Evolutionary conservation across 2,113 vertebrate genomes (phyloP).

Genomic region (Bos javanicus): DNA sequence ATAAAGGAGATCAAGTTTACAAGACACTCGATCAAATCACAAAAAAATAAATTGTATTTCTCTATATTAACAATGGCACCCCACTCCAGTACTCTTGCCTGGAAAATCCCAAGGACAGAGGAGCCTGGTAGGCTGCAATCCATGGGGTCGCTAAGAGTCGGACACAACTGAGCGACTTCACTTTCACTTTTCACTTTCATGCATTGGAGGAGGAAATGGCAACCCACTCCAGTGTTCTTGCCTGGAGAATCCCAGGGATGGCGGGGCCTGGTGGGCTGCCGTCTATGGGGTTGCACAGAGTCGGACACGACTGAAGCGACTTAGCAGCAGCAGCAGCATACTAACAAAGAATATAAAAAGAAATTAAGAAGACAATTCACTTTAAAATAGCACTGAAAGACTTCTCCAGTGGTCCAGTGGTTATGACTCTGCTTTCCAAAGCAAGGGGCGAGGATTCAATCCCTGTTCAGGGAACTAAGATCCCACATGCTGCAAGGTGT

Average conservation of each 20-base stretch:
- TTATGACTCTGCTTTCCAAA: neutral
- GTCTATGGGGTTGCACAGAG: too few relatives aligned
- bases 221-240: too few relatives aligned
- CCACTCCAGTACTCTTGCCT: too few relatives aligned
- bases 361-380: neutral
- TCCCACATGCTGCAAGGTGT: neutral
- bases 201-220: too few relatives aligned
- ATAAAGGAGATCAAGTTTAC: neutral
- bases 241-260: too few relatives aligned
- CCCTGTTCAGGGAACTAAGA: neutral
- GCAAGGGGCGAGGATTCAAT: neutral
- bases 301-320: too few relatives aligned
- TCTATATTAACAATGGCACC: neutral
- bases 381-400: neutral
- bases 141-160: too few relatives aligned
- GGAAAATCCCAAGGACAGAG: too few relatives aligned
- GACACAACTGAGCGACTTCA: too few relatives aligned
- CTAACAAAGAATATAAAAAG: neutral
- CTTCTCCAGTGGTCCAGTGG: neutral
- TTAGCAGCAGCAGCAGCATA: neutral
- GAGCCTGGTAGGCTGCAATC: too few relatives aligned
- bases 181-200: too few relatives aligned
- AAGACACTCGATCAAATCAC: neutral
- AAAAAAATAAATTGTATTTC: neutral
- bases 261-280: too few relatives aligned